phyloP scores from a whole-genome alignment of 2,888 invertebrate species.

The Allolobophora icterica region DNA sequence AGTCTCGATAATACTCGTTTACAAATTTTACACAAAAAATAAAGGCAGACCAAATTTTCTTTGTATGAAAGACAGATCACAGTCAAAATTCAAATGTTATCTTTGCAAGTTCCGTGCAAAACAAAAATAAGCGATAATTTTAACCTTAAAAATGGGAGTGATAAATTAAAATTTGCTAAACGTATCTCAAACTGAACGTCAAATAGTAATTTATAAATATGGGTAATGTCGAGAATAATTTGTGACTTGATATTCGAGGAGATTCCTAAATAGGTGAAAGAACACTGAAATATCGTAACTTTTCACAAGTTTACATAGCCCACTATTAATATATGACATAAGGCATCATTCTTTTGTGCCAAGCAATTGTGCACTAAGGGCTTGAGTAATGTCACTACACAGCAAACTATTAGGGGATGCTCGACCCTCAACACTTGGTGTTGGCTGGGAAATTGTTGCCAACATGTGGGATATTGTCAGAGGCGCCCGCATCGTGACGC shows the following conservation, averaged over 20 bases:
- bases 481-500: too few species aligned
- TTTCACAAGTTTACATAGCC: background rate
- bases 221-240: background rate
- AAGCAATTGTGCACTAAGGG: background rate
- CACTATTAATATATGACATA: background rate
- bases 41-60: conserved; percentile 18
- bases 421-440: background rate
- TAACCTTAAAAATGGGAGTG: background rate
- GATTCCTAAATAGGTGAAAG: background rate
- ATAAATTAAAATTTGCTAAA: background rate
- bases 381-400: background rate
- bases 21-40: conserved; percentile 8
- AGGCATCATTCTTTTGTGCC: background rate
- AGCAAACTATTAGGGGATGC: background rate
- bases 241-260: background rate
- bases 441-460: background rate
- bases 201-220: background rate
- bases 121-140: background rate
- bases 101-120: background rate
- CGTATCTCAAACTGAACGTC: background rate
- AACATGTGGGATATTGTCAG: too few species aligned
- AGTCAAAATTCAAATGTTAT: conserved; percentile 19
- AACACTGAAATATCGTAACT: background rate
- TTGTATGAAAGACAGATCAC: background rate
- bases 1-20: background rate